Base-by-base conservation (phyloP, 2,888 invertebrate genomes). In the Hedya salicella region DNA sequence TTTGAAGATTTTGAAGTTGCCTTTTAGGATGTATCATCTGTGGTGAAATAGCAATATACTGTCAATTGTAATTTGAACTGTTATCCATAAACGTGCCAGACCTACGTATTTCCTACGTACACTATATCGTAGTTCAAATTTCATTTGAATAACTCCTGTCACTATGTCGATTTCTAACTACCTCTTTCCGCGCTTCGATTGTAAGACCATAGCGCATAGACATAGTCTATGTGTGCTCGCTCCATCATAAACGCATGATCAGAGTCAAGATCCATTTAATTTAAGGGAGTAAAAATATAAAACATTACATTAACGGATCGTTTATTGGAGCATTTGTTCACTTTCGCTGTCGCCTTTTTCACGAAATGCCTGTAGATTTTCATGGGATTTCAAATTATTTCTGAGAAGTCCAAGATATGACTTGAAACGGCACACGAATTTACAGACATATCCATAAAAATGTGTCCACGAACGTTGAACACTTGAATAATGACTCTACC, bases 1-100 rank as follows among this genome's bases (percentile, higher is more conserved):
- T 76, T 79, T 4, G n/a, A n/a, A n/a, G n/a, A n/a, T 6, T 25
- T 25, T 75, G 69, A 77, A 74, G 74, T 74, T 80, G 82, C 81
- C 80, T 82, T 82, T 75, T 76, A 77, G 68, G 70, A 71, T 72
- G 68, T 73, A 72, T 71, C 71, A 71, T 70, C 71, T 68, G 67
- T 70, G 70, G 73, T 70, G 69, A 14, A 54, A 25, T n/a, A 54
- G 39, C 56, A 62, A 52, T 44, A 52, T 44, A 48, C 44, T 57
- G 68, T 68, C 68, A 68, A 68, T 68, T 66, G 62, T 62, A 48
- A 56, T 17, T 30, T 17, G 39, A 63, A 54, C 53, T 39, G 46
- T 13, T 17, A 53, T 46, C 46, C 3, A 40, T 48, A 50, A 65
- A 30, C 52, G 30, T 65, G 53, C 65, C 48, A 60, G 46, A 32